phyloP scores from a whole-genome alignment of 2,797 vertebrate genomes.

The Florisuga fusca region DNA sequence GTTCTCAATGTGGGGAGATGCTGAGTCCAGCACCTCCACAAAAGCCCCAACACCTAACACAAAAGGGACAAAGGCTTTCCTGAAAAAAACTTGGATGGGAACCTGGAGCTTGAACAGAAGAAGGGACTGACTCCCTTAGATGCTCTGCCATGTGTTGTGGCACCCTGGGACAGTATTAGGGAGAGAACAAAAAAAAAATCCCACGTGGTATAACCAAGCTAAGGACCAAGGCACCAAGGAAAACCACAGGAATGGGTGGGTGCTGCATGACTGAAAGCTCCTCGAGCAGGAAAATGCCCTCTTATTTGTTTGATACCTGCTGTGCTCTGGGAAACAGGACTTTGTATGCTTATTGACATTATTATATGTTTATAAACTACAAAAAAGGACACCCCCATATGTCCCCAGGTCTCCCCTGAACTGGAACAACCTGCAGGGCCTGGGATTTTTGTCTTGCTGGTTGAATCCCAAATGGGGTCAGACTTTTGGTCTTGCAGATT shows the following conservation, averaged over 20 bases:
- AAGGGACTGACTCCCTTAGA: not conserved
- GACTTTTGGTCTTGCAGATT: not conserved
- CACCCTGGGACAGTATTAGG: not conserved
- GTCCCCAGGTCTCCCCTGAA: not conserved
- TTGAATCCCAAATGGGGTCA: not conserved
- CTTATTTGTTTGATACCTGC: conserved; percentile 10
- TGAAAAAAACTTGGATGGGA: not conserved
- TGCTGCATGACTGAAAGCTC: not conserved
- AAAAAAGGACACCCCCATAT: not conserved
- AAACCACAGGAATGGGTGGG: not conserved
- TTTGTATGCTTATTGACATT: not conserved
- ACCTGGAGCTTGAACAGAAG: not conserved
- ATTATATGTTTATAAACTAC: not conserved
- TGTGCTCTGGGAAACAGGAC: not conserved
- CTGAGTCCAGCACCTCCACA: not conserved
- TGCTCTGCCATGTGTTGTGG: not conserved
- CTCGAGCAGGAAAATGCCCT: not conserved
- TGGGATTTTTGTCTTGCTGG: not conserved
- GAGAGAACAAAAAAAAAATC: not conserved
- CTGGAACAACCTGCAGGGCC: not conserved
- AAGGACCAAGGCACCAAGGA: not conserved
- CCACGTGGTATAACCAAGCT: not conserved
- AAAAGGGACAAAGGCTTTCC: not conserved
- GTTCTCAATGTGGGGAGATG: not conserved
- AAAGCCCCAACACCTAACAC: not conserved